These are phyloP conservation scores for Gymnocypris eckloni DNA, from an alignment of 2,797 vertebrate species.

Conservation along the genomic window DNA sequence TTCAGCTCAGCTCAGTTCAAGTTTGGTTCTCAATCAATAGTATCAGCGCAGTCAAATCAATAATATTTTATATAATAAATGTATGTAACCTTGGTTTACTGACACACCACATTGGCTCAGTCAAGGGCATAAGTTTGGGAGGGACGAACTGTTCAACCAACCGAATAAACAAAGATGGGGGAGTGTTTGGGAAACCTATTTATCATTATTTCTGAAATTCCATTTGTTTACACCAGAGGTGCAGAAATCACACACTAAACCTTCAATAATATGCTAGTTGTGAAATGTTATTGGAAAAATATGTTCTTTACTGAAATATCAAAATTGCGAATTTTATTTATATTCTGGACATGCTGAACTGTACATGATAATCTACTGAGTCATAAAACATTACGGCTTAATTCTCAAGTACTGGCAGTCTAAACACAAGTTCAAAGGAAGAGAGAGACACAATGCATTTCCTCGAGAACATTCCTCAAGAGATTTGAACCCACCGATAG, in stretches of 20 bases:
- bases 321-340: not conserved
- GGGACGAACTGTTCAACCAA: not conserved
- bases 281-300: not conserved
- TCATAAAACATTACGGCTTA: not conserved
- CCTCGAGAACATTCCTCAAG: constrained; percentile 4
- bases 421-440: constrained; percentile 29
- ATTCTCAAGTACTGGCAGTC: constrained; percentile 9
- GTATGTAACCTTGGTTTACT: not conserved
- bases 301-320: not conserved
- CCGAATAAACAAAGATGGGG: not conserved
- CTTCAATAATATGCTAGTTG: not conserved
- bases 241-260: too few species aligned
- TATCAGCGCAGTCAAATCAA: not conserved
- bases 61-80: not conserved
- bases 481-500: constrained; percentile 20
- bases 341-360: not conserved
- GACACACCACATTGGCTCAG: not conserved
- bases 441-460: constrained; percentile 20
- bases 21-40: not conserved
- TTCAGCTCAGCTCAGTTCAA: not conserved
- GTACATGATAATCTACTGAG: not conserved
- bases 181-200: not conserved
- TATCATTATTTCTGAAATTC: not conserved
- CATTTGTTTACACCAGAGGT: not conserved
- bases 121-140: not conserved